Base-by-base conservation (phyloP, 2,888 invertebrate species). In the Hypolimnas misippus region DNA sequence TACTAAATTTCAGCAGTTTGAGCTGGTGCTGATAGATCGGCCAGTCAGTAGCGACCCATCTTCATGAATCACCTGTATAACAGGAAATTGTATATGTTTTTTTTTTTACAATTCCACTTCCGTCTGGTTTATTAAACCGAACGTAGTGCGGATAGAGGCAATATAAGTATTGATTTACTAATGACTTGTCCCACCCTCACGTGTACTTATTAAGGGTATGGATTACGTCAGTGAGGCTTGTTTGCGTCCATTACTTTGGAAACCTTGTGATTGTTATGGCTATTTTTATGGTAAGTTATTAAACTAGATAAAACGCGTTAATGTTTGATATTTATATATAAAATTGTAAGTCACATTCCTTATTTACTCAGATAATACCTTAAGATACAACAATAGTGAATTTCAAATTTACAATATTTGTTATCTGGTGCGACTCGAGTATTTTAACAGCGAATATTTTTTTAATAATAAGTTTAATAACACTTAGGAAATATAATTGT, bases 101-200 rank as follows among this genome's bases (percentile, higher is more conserved):
- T 8, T 17, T 42, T 19, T 17, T 10, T 16, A 17, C 14, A 14
- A 6, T 2, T 8, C 38, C 14, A 14, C 1, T 1, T 4, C 33
- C 5, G 7, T 33, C 10, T 33, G 33, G 33, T 33, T 2, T 10
- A 10, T 33, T 33, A 10, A 12, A 31, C 29, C 17, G 16, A 12
- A 12, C 19, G 10, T 17, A 12, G 14, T 33, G 19, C 42, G n/a
- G n/a, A 44, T 29, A 25, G 25, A 54, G 25, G 31, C 42, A 44
- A 31, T 42, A 29, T 29, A 21, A 21, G 46, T 46, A 46, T 46
- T 46, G 46, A 46, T 46, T 46, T 46, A 21, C 46, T 46, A 21
- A 46, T 25, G 21, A 46, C 46, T 46, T 46, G 46, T 46, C 46
- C 46, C 46, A 25, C 46, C 46, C 46, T n/a, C 21, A 46, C 46